Conservation (phyloP, 2,113 vertebrate genomes). For the Saguinus midas region DNA sequence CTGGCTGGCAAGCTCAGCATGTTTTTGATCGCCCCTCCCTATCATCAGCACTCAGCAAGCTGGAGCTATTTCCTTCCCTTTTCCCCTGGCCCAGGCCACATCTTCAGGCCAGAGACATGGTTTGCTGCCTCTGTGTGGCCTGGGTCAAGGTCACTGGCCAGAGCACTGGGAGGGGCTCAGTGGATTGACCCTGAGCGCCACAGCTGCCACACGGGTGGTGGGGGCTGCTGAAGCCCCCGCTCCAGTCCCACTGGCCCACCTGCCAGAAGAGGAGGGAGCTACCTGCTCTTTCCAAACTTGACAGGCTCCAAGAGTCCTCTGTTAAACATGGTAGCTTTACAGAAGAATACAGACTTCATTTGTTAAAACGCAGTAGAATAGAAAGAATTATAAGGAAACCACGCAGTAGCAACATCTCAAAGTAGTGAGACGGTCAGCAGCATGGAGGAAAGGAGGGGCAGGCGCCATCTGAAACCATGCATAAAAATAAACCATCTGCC, state of each 20-base stretch:
- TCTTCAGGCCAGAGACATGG: neutral
- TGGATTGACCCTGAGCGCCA: neutral
- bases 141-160: neutral
- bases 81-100: neutral
- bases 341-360: too few relatives aligned
- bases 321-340: neutral
- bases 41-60: neutral
- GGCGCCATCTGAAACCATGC: accelerated
- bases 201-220: too few relatives aligned
- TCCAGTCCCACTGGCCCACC: neutral
- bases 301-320: neutral
- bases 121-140: too few relatives aligned
- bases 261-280: neutral
- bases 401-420: neutral
- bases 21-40: neutral
- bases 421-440: neutral
- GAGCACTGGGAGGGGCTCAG: neutral
- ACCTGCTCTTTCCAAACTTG: neutral
- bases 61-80: neutral
- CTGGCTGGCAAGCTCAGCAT: neutral
- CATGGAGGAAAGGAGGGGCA: neutral
- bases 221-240: too few relatives aligned
- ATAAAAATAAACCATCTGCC: neutral
- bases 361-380: neutral
- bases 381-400: neutral